Evolutionary conservation across 2,888 invertebrate species (phyloP), one percentile per base, ranked within the genome.

Genomic region (Strigamia maritima): DNA sequence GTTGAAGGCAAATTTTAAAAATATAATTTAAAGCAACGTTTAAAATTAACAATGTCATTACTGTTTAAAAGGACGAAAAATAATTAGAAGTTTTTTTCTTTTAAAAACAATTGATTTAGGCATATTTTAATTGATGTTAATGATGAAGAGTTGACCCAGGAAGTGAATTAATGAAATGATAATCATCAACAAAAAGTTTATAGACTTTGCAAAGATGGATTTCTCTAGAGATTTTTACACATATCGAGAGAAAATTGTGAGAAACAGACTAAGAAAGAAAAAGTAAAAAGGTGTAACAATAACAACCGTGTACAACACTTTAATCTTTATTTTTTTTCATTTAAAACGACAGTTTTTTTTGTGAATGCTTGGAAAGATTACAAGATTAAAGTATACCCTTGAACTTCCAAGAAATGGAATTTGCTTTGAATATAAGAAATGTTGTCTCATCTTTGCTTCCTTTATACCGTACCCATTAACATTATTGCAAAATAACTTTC

Each of bases 81-180:
- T 49, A n/a, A n/a, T 6, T 3, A n/a, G 49, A 49, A 49, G 16
- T 65, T 24, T 12, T 12, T 26, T 10, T 16, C 10, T 26, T 24
- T 24, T 65, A 65, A 65, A 65, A 14, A 24, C 22, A 65, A 65
- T 65, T 49, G 49, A 49, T 49, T 49, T 49, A 49, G 65, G 22
- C 65, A 24, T 65, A 24, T 65, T 65, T 65, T 65, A 65, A 65
- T 65, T 65, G 65, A 65, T 65, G 65, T 16, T 26, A 65, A 65
- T 65, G 65, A 26, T 28, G 49, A 49, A 49, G 19, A 65, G 24
- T 65, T 65, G 26, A 65, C 22, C 65, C 65, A 65, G 65, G 65
- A 65, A 65, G 26, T 65, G 24, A 26, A 14, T 24, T 65, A 26
- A 65, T 24, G 24, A 26, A 65, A 65, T 26, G 65, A 65, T 65